Conservation (phyloP, 2,113 vertebrate species). For the Crypturellus undulatus region DNA sequence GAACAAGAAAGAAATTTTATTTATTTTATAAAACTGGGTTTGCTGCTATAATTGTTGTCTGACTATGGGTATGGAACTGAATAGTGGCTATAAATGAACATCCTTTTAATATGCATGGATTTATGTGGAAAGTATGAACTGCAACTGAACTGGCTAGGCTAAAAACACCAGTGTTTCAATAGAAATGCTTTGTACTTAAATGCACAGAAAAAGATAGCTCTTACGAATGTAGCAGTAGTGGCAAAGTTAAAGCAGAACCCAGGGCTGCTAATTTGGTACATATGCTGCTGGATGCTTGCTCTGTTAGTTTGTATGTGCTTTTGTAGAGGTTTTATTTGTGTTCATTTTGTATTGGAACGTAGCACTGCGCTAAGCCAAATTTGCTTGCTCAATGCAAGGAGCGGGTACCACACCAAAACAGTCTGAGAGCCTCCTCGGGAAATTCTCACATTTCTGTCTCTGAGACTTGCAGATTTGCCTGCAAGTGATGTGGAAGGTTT, state of each 20-base stretch:
- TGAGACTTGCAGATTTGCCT: background rate
- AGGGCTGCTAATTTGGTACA: accelerated
- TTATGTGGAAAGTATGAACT: background rate
- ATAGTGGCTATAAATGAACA: background rate
- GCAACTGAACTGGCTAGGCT: background rate
- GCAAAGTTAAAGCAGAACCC: background rate
- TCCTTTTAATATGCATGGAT: background rate
- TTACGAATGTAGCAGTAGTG: accelerated
- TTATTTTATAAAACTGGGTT: background rate
- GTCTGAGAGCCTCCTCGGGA: slow-evolving; percentile 23
- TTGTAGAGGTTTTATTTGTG: background rate
- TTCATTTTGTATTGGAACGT: accelerated
- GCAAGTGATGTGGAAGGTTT: background rate
- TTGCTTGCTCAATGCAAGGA: background rate
- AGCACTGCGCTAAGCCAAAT: accelerated
- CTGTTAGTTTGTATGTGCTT: accelerated
- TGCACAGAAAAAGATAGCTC: accelerated
- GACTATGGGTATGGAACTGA: background rate
- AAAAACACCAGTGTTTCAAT: accelerated
- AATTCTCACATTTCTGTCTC: background rate
- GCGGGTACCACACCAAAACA: background rate
- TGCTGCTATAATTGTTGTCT: background rate
- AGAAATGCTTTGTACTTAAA: accelerated
- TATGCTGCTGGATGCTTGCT: background rate
- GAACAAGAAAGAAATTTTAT: background rate